Conservation (phyloP, 1,140 invertebrate species). For the Stegodyphus dumicola region DNA sequence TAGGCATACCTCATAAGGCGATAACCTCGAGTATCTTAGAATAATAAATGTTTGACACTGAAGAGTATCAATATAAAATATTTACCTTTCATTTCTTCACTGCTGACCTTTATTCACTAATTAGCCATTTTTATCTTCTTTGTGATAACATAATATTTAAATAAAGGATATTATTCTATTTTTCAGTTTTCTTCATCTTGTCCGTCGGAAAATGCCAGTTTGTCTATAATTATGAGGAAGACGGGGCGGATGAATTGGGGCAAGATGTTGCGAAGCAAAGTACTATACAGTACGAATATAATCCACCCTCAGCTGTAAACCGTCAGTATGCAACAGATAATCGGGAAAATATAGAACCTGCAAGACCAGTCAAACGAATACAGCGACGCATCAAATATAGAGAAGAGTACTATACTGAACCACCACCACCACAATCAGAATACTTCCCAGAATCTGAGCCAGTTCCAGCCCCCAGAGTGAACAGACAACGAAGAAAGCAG, state of each 20-base stretch:
- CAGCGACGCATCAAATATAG: not conserved
- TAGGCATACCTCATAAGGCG: too few relatives aligned
- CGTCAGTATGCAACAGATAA: not conserved
- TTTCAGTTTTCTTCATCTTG: not conserved
- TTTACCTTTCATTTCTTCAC: too few relatives aligned
- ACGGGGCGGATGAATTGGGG: not conserved
- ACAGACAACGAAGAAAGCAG: conserved; percentile 8
- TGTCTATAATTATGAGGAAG: conserved; percentile 45
- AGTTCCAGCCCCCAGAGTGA: not conserved
- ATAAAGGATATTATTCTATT: not conserved
- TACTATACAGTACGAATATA: not conserved
- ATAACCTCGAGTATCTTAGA: too few relatives aligned
- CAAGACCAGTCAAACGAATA: not conserved
- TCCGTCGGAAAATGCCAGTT: conserved; percentile 14
- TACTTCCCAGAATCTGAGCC: not conserved
- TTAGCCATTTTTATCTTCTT: not conserved
- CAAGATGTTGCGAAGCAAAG: not conserved
- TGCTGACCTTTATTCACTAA: not conserved
- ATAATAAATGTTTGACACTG: too few relatives aligned
- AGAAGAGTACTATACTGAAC: not conserved
- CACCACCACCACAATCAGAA: not conserved
- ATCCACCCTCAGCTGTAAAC: conserved; percentile 1
- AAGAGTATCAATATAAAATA: too few relatives aligned
- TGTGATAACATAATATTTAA: not conserved
- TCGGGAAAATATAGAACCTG: not conserved